Base-by-base conservation (phyloP, 2,113 vertebrate genomes). In the Herpailurus yagouaroundi region DNA sequence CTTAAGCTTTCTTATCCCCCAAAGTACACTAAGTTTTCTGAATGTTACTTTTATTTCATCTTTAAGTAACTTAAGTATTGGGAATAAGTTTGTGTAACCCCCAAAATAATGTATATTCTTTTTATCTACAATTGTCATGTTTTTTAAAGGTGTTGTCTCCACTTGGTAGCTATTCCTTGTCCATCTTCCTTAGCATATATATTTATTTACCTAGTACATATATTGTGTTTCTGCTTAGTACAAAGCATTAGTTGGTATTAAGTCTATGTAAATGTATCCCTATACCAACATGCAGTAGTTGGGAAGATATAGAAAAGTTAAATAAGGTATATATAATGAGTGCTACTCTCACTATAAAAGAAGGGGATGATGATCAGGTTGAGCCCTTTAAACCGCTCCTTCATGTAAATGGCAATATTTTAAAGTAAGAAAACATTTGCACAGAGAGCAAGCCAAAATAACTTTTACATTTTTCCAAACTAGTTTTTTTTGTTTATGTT, bases 21-120 rank as follows among this genome's bases (percentile, higher is more conserved):
- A 36, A 89, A 93, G 48, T 89, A 68, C 14, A 45, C 11, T 82
- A 15, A n/a, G 10, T 55, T 83, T 76, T 68, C 48, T 18, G 25
- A 88, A 88, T 7, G 4, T 88, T 82, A 91, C 73, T 91, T 96
- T 94, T 87, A 60, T 38, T 60, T 92, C 57, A 76, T 86, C 29
- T 76, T 91, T 83, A 92, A 63, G 21, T 91, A 92, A 69, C 41
- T 71, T 84, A 77, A 41, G 45, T 55, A 13, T 84, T 79, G 23
- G 29, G 52, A 55, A 63, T 92, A 60, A 31, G 74, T 91, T 36
- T 31, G 11, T 87, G 36, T 81, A 83, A 71, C 7, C 16, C 10
- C 23, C 14, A 4, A 52, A 88, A 68, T 63, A 71, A 4, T 64
- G 5, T 64, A 25, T 63, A 55, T 74, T 86, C 1, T 9, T 57